Conservation (phyloP, 2,113 vertebrate species). For the Microcebus murinus region DNA sequence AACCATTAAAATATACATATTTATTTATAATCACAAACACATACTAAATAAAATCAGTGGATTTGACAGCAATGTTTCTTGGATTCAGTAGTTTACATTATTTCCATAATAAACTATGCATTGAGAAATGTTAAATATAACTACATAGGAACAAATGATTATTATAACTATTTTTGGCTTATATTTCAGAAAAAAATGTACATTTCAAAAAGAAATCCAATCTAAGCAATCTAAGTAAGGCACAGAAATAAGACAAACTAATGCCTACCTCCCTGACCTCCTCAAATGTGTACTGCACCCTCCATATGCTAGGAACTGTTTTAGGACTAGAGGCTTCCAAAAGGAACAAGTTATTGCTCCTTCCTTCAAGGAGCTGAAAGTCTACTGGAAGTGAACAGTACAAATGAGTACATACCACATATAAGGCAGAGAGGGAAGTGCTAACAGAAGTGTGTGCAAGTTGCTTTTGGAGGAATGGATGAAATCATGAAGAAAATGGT, state of each 20-base stretch:
- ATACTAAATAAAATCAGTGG: constrained; percentile 56
- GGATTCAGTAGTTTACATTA: constrained; percentile 50
- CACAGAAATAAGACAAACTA: constrained; percentile 32
- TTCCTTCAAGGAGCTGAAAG: not conserved
- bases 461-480: not conserved
- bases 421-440: not conserved
- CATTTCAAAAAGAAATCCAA: constrained; percentile 35
- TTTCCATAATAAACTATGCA: constrained; percentile 64
- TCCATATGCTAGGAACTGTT: not conserved
- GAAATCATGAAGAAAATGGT: not conserved
- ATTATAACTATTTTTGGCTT: constrained; percentile 50
- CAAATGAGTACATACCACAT: not conserved
- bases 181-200: constrained; percentile 49
- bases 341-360: not conserved
- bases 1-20: constrained; percentile 67
- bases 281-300: not conserved
- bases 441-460: not conserved
- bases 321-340: not conserved
- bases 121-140: constrained; percentile 70
- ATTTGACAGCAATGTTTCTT: constrained; percentile 46
- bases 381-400: not conserved
- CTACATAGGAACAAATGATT: constrained; percentile 45
- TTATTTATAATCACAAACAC: constrained; percentile 68
- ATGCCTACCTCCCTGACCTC: not conserved
- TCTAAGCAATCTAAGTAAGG: not conserved